These are phyloP conservation scores for Sparus aurata DNA, from an alignment of 2,797 vertebrate genomes.

Conservation along the genomic window DNA sequence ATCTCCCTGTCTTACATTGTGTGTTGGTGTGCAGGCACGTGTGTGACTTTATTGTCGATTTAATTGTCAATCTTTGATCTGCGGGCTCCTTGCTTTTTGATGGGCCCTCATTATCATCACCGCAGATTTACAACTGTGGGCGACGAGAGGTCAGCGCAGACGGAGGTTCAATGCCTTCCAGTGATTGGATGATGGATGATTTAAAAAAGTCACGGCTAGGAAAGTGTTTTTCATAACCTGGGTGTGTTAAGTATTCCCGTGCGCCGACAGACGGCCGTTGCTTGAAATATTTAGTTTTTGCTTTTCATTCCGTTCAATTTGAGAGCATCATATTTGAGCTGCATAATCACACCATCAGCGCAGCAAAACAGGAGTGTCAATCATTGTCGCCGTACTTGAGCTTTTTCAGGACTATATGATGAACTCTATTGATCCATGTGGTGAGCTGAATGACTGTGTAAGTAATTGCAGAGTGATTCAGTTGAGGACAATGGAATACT, in stretches of 20 bases:
- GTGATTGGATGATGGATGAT: slow-evolving; percentile 52
- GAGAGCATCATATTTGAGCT: background rate
- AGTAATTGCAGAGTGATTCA: slow-evolving; percentile 6
- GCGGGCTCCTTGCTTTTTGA: slow-evolving; percentile 41
- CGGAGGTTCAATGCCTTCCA: slow-evolving; percentile 14
- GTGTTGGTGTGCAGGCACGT: background rate
- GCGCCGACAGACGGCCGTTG: background rate
- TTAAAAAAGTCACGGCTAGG: slow-evolving; percentile 13
- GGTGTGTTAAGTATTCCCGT: background rate
- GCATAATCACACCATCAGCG: background rate
- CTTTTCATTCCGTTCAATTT: background rate
- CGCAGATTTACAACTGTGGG: slow-evolving; percentile 42
- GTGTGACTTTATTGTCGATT: slow-evolving; percentile 33
- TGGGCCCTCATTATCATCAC: slow-evolving; percentile 56
- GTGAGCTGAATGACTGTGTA: background rate
- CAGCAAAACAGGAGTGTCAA: background rate
- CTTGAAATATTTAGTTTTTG: background rate
- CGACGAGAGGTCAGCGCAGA: slow-evolving; percentile 42
- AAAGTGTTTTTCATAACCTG: slow-evolving; percentile 7
- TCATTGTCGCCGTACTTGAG: background rate
- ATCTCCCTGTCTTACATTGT: background rate
- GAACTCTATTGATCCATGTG: background rate
- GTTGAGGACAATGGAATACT: background rate
- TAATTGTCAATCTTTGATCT: slow-evolving; percentile 53
- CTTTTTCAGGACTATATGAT: background rate